Evolutionary conservation across 2,797 vertebrate species (phyloP), one percentile per base, ranked within the genome.

Genomic region (Threskiornis aethiopicus): DNA sequence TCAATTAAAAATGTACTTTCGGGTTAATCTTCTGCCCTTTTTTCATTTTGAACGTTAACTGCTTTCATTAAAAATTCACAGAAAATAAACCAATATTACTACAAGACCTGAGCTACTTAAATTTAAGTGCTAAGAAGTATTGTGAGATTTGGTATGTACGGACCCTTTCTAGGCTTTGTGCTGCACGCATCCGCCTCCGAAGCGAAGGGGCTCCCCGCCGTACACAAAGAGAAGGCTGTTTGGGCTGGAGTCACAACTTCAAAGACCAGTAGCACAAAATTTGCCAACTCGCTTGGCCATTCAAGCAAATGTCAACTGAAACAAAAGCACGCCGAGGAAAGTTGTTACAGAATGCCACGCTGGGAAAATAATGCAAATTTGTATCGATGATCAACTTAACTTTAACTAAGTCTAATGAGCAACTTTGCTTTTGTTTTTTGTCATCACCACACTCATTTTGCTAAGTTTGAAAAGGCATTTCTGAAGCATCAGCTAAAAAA

Each of bases 221-320:
- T 35, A 95, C 82, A 96, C 91, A 95, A 96, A 96, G 90, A 66
- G 35, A 11, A 78, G 79, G 70, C 91, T 96, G 94, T 90, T 79
- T 64, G 88, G 81, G 79, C 61, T 94, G 31, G 82, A 96, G 95
- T 91, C 94, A 93, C 96, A 94, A 76, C 95, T 97, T 97, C 96
- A 97, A 97, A 97, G 96, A 90, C 58, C 78, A 80, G 84, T 33
- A 95, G 90, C 93, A 94, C 84, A 80, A 91, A 93, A 96, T 85
- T 92, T 95, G 92, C 97, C 97, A 97, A 67, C 95, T 95, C 14
- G 5, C 89, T 88, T 41, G 81, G 84, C 95, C 94, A 92, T 96
- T 96, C 85, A 91, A 83, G 58, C 84, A 95, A 97, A 97, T 78
- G 92, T 92, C 90, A 96, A 64, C 72, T 35, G 81, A 95, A 93